A percentile compares a stretch with the other conserved stretches of the same genome.
Conservation (phyloP, 1,140 invertebrate species). For the Neodiprion lecontei region DNA sequence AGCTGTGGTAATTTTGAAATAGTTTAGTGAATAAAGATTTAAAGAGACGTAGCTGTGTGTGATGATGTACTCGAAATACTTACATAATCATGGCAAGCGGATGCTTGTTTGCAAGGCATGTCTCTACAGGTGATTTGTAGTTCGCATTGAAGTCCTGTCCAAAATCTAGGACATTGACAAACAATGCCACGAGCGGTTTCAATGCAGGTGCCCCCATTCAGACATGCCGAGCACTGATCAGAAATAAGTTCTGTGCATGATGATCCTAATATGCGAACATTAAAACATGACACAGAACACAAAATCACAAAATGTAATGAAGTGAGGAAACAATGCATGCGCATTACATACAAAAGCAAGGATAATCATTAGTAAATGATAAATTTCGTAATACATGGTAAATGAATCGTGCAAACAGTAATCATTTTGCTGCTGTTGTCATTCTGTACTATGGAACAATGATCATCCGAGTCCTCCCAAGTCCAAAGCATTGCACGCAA, state of each 20-base stretch:
- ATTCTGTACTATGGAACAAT: no score
- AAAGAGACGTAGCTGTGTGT: no score
- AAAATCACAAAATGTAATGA: neutral
- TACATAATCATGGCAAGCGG: slow-evolving; percentile 67
- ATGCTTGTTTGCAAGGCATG: slow-evolving; percentile 66
- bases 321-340: neutral
- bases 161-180: slow-evolving; percentile 66
- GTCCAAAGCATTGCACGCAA: no score
- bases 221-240: slow-evolving; percentile 60
- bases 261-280: slow-evolving; percentile 32
- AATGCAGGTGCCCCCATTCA: slow-evolving; percentile 67
- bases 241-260: slow-evolving; percentile 38
- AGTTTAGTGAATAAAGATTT: no score
- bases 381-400: slow-evolving; percentile 14
- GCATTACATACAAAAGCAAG: neutral
- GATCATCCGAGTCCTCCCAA: no score
- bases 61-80: slow-evolving; percentile 49
- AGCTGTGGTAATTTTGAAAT: no score
- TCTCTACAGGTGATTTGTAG: slow-evolving; percentile 59
- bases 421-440: no score
- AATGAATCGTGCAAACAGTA: neutral
- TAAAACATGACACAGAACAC: neutral
- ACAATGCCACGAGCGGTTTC: slow-evolving; percentile 63
- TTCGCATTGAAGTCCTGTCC: slow-evolving; percentile 62
- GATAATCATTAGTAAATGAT: neutral